Percentiles rank a stretch among this genome's conserved stretches.
Conservation (phyloP, 2,113 vertebrate genomes). For the Ameiurus melas region DNA sequence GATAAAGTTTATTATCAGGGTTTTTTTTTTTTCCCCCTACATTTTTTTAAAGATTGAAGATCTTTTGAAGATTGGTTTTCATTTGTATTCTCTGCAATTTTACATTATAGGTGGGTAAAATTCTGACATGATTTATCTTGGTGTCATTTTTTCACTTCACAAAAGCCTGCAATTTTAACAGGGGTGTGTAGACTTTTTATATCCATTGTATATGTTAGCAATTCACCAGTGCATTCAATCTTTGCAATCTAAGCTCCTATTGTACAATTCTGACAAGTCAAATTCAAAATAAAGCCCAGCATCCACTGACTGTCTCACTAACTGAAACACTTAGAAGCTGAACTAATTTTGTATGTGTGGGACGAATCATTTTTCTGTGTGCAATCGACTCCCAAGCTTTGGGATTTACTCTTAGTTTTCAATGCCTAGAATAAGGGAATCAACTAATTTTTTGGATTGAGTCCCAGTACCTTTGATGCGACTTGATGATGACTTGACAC, state of each 20-base stretch:
- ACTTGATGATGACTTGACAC: background rate
- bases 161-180: too few relatives aligned
- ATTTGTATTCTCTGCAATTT: too few relatives aligned
- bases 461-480: background rate
- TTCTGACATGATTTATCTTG: too few relatives aligned
- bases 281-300: background rate
- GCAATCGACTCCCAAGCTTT: background rate
- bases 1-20: too few relatives aligned
- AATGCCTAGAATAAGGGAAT: background rate
- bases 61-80: too few relatives aligned
- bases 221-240: background rate
- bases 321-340: background rate
- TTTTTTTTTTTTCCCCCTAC: too few relatives aligned
- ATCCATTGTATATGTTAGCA: background rate
- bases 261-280: background rate
- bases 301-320: background rate
- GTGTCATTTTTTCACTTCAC: too few relatives aligned
- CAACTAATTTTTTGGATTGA: background rate
- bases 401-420: background rate
- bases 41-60: too few relatives aligned
- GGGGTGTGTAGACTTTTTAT: too few relatives aligned
- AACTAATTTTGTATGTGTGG: background rate
- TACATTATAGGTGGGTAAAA: too few relatives aligned
- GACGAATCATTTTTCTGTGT: background rate
- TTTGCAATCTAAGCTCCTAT: background rate